phyloP scores from a whole-genome alignment of 2,113 vertebrate genomes.

The Trachemys scripta region DNA sequence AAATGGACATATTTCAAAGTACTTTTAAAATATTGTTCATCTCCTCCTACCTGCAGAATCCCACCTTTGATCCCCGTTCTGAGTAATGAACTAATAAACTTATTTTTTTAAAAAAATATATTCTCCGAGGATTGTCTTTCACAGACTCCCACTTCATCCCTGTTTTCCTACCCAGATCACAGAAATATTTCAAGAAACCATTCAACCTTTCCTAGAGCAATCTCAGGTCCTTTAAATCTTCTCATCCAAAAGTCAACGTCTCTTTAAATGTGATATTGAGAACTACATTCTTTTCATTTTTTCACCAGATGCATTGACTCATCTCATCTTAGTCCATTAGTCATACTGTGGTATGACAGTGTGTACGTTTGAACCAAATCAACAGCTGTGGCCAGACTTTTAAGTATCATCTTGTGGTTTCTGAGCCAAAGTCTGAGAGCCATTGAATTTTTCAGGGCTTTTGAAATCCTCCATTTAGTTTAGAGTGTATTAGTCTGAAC shows the following conservation, averaged over 20 bases:
- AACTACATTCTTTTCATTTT: slow-evolving; percentile 32
- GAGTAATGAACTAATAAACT: not conserved
- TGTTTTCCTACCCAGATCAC: slow-evolving; percentile 23
- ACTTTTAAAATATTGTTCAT: not conserved
- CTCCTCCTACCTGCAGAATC: not conserved
- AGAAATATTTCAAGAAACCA: not conserved
- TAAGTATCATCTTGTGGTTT: not conserved
- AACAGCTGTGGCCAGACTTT: not conserved
- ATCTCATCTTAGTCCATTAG: slow-evolving; percentile 15
- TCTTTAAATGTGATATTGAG: not conserved
- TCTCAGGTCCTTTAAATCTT: not conserved
- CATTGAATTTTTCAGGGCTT: slow-evolving; percentile 25
- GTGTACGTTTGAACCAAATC: rapidly evolving
- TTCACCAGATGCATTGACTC: slow-evolving; percentile 2
- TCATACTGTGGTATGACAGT: not conserved
- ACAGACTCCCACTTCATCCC: not conserved
- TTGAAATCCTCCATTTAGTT: not conserved
- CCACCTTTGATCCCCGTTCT: not conserved
- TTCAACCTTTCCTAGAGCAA: not conserved
- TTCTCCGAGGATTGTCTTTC: not conserved
- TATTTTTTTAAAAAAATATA: not conserved
- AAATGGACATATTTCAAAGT: not conserved
- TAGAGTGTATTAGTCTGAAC: not conserved
- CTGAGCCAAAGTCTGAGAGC: not conserved
- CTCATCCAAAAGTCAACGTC: not conserved